Conservation (phyloP, 2,797 vertebrate genomes). For the Scleropages formosus region DNA sequence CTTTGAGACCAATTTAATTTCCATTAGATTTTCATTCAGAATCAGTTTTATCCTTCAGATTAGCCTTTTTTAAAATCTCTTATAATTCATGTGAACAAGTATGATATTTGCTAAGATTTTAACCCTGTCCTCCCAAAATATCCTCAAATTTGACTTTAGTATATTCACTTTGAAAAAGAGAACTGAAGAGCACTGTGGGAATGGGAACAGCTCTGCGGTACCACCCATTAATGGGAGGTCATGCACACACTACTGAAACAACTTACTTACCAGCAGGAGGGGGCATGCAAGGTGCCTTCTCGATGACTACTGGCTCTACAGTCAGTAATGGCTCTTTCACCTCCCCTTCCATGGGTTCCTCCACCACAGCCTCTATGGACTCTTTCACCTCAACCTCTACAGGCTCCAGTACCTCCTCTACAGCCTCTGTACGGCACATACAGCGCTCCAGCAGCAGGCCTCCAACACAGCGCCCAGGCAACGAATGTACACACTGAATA, state of each 20-base stretch:
- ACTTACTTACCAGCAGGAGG: conserved; percentile 66
- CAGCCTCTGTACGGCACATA: conserved; percentile 73
- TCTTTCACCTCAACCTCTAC: conserved; percentile 64
- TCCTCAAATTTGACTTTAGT: not conserved
- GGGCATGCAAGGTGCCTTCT: conserved; percentile 56
- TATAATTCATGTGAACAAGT: no score
- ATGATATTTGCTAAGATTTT: no score
- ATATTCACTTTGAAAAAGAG: not conserved
- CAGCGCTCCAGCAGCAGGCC: conserved; percentile 67
- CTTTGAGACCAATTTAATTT: not conserved
- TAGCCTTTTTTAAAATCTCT: no score
- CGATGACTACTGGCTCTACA: conserved; percentile 32
- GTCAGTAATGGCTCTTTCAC: conserved; percentile 16
- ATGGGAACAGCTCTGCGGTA: not conserved
- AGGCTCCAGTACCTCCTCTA: conserved; percentile 56
- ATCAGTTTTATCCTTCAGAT: not conserved
- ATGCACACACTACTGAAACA: conserved; percentile 48
- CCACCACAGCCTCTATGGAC: conserved; percentile 42
- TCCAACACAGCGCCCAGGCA: conserved; percentile 47
- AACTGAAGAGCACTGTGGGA: not conserved
- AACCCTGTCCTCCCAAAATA: not conserved
- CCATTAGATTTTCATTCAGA: not conserved
- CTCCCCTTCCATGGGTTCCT: conserved; percentile 36
- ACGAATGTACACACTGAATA: conserved; percentile 42
- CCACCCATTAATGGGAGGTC: conserved; percentile 23